Conservation (phyloP, 2,113 vertebrate species). For the Halichoeres trimaculatus region DNA sequence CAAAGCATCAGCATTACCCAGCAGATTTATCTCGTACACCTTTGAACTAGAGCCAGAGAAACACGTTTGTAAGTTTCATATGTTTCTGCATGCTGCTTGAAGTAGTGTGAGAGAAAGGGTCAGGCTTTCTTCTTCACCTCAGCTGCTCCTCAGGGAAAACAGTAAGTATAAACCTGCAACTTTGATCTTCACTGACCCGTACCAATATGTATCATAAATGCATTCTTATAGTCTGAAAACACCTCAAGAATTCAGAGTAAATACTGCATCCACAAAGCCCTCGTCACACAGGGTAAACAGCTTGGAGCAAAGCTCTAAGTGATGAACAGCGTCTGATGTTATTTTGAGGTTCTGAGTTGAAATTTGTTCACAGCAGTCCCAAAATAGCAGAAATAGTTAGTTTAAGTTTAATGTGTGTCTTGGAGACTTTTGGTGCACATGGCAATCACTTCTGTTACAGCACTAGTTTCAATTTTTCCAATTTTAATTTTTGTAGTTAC, state of each 20-base stretch:
- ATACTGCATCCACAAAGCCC: slow-evolving; percentile 12
- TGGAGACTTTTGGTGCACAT: not conserved
- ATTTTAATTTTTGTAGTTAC: not conserved
- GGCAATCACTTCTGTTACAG: not conserved
- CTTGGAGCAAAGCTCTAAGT: slow-evolving; percentile 2
- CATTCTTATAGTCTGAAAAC: slow-evolving; percentile 11
- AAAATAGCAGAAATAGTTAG: not conserved
- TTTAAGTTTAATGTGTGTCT: not conserved
- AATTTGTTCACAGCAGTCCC: not conserved
- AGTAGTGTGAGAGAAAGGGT: slow-evolving; percentile 12
- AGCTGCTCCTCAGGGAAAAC: slow-evolving; percentile 32
- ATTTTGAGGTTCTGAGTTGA: not conserved
- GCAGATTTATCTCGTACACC: slow-evolving; percentile 29
- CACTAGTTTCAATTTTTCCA: not conserved
- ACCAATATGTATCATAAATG: slow-evolving; percentile 13
- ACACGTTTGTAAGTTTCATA: slow-evolving; percentile 44
- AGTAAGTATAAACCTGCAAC: slow-evolving; percentile 31
- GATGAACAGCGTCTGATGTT: not conserved
- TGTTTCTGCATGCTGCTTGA: slow-evolving; percentile 42
- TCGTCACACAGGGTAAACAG: not conserved
- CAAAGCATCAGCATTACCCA: slow-evolving; percentile 47
- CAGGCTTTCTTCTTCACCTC: slow-evolving; percentile 45
- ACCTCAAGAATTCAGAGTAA: slow-evolving; percentile 19
- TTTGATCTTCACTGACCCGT: slow-evolving; percentile 37
- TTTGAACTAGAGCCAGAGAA: slow-evolving; percentile 61